Evolutionary conservation across 2,797 vertebrate species (phyloP).

Genomic region (Gymnothorax javanicus): DNA sequence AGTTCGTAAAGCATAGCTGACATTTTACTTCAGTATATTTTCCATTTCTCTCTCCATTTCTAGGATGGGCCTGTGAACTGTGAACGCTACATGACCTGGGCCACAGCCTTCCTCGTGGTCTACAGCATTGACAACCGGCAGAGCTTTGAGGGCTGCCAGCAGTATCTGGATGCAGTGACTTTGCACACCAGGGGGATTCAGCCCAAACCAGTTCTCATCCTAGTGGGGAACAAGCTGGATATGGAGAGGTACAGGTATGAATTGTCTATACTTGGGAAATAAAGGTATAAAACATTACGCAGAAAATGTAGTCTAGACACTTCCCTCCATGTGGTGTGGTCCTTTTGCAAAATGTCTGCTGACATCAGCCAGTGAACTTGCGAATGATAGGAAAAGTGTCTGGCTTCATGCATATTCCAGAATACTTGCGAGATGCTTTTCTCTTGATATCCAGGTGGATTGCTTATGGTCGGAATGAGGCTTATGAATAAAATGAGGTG

Average conservation of each 20-base stretch:
- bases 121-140: slow-evolving; percentile 83
- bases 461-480: background rate
- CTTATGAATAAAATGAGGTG: background rate
- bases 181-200: slow-evolving; percentile 72
- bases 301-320: background rate
- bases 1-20: background rate
- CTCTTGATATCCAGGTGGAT: background rate
- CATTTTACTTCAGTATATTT: background rate
- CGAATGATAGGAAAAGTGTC: background rate
- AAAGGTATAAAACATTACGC: background rate
- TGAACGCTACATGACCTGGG: slow-evolving; percentile 89
- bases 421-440: background rate
- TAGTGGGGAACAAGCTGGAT: slow-evolving; percentile 92
- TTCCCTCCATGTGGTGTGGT: background rate
- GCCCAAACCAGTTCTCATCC: slow-evolving; percentile 71
- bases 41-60: background rate
- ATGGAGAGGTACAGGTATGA: slow-evolving; percentile 90
- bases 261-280: background rate
- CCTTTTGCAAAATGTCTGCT: background rate
- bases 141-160: slow-evolving; percentile 81
- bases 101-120: slow-evolving; percentile 84
- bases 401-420: background rate
- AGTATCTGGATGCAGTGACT: slow-evolving; percentile 79
- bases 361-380: background rate
- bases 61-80: slow-evolving; percentile 83